A percentile compares a stretch with the other conserved stretches of the same genome.
phyloP scores from a whole-genome alignment of 2,888 invertebrate species.

The Allygus modestus region DNA sequence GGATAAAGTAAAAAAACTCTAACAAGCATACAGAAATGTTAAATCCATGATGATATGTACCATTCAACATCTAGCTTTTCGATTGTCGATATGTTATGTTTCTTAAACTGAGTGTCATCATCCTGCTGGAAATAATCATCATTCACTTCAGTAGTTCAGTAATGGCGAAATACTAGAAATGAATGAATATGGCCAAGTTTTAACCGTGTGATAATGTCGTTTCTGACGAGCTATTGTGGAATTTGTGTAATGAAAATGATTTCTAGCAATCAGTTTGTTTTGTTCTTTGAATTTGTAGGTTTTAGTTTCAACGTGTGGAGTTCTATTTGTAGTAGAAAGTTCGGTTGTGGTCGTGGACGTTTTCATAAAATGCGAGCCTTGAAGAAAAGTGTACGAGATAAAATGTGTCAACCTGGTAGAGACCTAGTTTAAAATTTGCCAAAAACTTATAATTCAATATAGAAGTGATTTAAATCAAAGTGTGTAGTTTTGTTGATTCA shows the following conservation, averaged over 20 bases:
- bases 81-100: too few relatives aligned
- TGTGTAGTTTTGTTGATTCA: not conserved
- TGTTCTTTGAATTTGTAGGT: conserved; percentile 30
- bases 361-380: not conserved
- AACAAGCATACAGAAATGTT: too few relatives aligned
- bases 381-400: conserved; percentile 2
- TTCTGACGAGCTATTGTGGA: conserved; percentile 36
- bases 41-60: too few relatives aligned
- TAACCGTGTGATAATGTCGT: conserved; percentile 18
- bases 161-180: conserved; percentile 13
- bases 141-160: not conserved
- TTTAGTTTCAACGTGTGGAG: conserved; percentile 43
- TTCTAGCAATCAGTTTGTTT: conserved; percentile 5
- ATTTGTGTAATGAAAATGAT: conserved; percentile 50
- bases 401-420: conserved; percentile 19
- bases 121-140: not conserved
- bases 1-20: too few relatives aligned
- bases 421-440: not conserved
- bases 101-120: conserved; percentile 46
- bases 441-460: too few relatives aligned
- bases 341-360: conserved; percentile 15
- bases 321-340: conserved; percentile 17
- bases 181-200: not conserved
- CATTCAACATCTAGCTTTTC: too few relatives aligned
- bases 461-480: too few relatives aligned